Evolutionary conservation across 1,140 invertebrate species (phyloP).

Genomic region (Drosophila persimilis): DNA sequence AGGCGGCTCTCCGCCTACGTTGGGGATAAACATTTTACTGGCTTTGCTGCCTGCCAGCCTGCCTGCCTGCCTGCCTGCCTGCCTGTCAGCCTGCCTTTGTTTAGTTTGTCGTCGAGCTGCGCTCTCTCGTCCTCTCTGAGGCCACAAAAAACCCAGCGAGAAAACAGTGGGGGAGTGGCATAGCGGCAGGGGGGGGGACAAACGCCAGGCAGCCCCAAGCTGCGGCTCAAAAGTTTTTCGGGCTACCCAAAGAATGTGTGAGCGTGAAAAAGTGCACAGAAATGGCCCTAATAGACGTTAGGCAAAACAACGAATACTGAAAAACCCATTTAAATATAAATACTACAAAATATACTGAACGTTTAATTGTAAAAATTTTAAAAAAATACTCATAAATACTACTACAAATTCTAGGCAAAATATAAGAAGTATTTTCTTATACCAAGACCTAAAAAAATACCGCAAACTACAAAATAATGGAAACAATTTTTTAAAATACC

Average conservation of each 20-base stretch:
- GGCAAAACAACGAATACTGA: too few species aligned
- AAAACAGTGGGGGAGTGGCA: not conserved
- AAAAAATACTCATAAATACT: too few species aligned
- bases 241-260: not conserved
- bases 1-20: not conserved
- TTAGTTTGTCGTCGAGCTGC: slow-evolving; percentile 32
- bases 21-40: slow-evolving; percentile 41
- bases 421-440: too few species aligned
- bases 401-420: not conserved
- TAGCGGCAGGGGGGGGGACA: not conserved
- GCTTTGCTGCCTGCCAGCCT: not conserved
- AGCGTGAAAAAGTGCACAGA: too few species aligned
- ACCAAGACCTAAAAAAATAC: too few species aligned
- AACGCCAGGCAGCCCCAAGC: slow-evolving; percentile 10
- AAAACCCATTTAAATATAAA: not conserved
- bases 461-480: too few species aligned
- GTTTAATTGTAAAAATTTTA: too few species aligned
- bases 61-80: not conserved
- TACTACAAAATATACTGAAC: too few species aligned
- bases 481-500: too few species aligned
- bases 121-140: not conserved
- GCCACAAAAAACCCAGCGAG: not conserved
- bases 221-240: slow-evolving; percentile 22
- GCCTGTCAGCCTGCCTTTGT: slow-evolving; percentile 1
- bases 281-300: not conserved